Base-by-base conservation (phyloP, 1,140 invertebrate genomes). In the Papilio glaucus region DNA sequence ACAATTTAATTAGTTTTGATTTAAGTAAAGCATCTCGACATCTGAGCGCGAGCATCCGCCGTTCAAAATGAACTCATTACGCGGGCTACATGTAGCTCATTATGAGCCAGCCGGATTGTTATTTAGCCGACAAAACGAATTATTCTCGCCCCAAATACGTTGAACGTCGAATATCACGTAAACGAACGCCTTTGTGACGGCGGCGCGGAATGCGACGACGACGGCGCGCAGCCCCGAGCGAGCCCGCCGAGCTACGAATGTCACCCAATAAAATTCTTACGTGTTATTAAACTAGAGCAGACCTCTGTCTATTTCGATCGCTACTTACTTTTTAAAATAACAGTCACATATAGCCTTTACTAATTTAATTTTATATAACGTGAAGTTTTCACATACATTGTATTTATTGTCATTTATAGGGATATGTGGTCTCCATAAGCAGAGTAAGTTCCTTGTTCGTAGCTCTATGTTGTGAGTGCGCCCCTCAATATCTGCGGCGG, bases 181-280 rank as follows among this genome's bases (percentile, higher is more conserved):
- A 77, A 77, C 39, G 70, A 74, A 21, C 57, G 69, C 76, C 72
- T 77, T 77, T 77, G 76, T 72, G 70, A 75, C 73, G 62, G 24
- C 39, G 15, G 63, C 63, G 53, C 57, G 63, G 71, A 37, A 37
- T 37, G 9, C 29, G 62, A 15, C 9, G 62, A 18, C n/a, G 18
- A 12, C 62, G 18, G 4, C n/a, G 26, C 10, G 29, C 60, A 9
- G 26, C 60, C 60, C 26, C 26, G 60, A 24, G 60, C 60, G 26
- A 0, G 21, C 8, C 4, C 26, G 26, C 21, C n/a, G 29, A 15
- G 1, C 24, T 53, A 53, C 29, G 60, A 62, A 42, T 13, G 10
- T 15, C 10, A 42, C 10, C 10, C 41, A 8, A 42, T 15, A 33
- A 2, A 33, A 3, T 33, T 33, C 2, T 33, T 2, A 33, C 2